phyloP scores from a whole-genome alignment of 1,140 invertebrate genomes.

The Magallana angulata region DNA sequence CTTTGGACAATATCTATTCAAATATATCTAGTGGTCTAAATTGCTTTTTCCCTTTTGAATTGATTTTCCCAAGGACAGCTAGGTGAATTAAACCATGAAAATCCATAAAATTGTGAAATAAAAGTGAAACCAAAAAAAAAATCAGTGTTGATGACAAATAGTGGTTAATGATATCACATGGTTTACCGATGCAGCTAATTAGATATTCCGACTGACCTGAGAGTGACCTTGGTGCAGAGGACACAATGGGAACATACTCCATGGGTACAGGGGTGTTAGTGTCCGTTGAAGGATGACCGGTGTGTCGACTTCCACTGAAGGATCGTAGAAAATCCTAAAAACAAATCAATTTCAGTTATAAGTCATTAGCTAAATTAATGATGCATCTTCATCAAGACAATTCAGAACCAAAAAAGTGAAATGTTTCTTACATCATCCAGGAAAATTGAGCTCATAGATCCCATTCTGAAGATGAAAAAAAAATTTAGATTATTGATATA shows the following conservation, averaged over 20 bases:
- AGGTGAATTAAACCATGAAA: too few relatives aligned
- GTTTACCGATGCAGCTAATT: too few relatives aligned
- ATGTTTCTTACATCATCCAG: constrained; percentile 53
- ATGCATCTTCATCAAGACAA: neutral
- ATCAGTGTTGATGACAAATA: too few relatives aligned
- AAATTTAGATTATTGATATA: neutral
- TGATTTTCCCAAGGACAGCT: too few relatives aligned
- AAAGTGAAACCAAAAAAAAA: too few relatives aligned
- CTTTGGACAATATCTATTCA: too few relatives aligned
- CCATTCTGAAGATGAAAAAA: constrained; percentile 36
- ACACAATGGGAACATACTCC: constrained; percentile 57
- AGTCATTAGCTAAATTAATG: neutral
- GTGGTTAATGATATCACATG: too few relatives aligned
- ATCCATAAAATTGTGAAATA: too few relatives aligned
- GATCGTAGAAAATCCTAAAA: constrained; percentile 51
- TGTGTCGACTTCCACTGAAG: constrained; percentile 16
- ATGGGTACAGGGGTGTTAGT: constrained; percentile 55
- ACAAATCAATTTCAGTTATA: neutral
- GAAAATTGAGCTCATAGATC: constrained; percentile 48
- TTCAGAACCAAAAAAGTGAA: neutral
- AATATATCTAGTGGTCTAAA: too few relatives aligned
- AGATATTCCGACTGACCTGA: constrained; percentile 42
- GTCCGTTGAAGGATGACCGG: constrained; percentile 31
- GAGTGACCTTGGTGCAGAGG: constrained; percentile 50
- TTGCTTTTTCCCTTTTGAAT: too few relatives aligned